These are phyloP conservation scores for Dione juno DNA, from an alignment of 2,888 invertebrate species.

Conservation along the genomic window DNA sequence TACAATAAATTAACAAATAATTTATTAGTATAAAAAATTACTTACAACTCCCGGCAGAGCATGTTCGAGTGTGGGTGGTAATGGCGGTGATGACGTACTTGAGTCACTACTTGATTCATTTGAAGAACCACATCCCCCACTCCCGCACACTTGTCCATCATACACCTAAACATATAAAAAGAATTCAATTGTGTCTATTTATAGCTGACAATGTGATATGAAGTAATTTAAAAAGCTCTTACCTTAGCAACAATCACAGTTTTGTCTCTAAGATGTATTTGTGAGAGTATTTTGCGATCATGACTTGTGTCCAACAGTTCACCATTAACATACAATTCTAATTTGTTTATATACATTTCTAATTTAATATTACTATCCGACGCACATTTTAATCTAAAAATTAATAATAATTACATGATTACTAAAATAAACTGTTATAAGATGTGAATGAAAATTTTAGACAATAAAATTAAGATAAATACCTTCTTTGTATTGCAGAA, in stretches of 20 bases:
- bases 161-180: slow-evolving; percentile 60
- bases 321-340: slow-evolving; percentile 95
- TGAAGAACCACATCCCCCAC: slow-evolving; percentile 78
- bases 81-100: slow-evolving; percentile 95
- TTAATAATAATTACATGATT: slow-evolving; percentile 40
- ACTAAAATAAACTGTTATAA: slow-evolving; percentile 12
- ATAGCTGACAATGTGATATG: background rate
- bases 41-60: slow-evolving; percentile 95
- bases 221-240: slow-evolving; percentile 34
- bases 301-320: slow-evolving; percentile 94
- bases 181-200: too few species aligned
- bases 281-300: slow-evolving; percentile 93
- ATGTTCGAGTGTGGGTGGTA: slow-evolving; percentile 94
- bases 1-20: too few species aligned
- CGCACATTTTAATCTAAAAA: slow-evolving; percentile 75
- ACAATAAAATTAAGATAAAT: background rate
- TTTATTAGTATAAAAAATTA: slow-evolving; percentile 44
- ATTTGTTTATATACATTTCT: slow-evolving; percentile 95
- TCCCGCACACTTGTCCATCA: slow-evolving; percentile 77
- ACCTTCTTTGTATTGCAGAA: slow-evolving; percentile 88
- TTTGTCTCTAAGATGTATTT: slow-evolving; percentile 94
- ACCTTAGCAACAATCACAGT: slow-evolving; percentile 87
- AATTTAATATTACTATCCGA: slow-evolving; percentile 89
- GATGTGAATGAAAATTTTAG: background rate
- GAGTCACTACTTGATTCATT: slow-evolving; percentile 96